These are phyloP conservation scores for Lepus timidus DNA, from an alignment of 2,113 vertebrate species.

Conservation along the genomic window DNA sequence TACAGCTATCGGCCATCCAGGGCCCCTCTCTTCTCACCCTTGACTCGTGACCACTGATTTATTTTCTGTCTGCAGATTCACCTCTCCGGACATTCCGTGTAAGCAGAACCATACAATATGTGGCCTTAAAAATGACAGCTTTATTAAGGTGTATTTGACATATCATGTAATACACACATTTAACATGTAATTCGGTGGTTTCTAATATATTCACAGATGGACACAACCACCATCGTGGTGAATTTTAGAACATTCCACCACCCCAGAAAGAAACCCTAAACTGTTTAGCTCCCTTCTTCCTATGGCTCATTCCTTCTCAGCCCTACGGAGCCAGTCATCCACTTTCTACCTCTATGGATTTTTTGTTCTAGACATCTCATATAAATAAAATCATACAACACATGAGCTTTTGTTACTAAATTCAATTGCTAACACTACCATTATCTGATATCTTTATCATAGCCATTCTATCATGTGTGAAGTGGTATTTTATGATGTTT, in stretches of 20 bases:
- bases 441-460: not conserved
- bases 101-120: no score
- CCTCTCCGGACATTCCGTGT: no score
- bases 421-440: not conserved
- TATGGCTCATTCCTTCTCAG: not conserved
- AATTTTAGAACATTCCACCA: constrained; percentile 27
- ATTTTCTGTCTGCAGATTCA: no score
- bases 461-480: no score
- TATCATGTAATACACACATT: not conserved
- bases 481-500: not conserved
- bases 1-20: not conserved
- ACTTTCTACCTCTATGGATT: not conserved
- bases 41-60: no score
- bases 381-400: not conserved
- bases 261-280: not conserved
- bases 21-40: no score
- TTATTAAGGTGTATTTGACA: not conserved
- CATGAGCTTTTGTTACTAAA: not conserved
- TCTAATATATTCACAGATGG: not conserved
- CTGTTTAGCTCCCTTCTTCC: not conserved
- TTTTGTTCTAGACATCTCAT: not conserved
- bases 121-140: no score
- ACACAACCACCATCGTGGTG: not conserved
- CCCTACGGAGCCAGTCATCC: not conserved
- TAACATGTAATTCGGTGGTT: not conserved